Evolutionary conservation across 2,113 vertebrate genomes (phyloP), one percentile per base, ranked within the genome.

Genomic region (Zosterops borbonicus): DNA sequence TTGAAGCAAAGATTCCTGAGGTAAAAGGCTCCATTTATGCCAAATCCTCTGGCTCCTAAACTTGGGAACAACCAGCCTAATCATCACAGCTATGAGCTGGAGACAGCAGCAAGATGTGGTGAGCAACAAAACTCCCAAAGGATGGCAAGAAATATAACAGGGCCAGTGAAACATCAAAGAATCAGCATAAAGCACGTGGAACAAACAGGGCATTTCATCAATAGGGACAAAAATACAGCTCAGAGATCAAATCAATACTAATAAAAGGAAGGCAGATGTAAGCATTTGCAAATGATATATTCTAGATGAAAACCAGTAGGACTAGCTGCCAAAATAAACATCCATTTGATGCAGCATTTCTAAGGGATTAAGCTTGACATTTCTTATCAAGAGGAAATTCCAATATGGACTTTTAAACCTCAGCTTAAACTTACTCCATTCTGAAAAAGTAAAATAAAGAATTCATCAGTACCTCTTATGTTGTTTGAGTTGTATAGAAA

Each of bases 351-450:
- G 28, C 86, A 70, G 65, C 18, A 59, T 63, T 81, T 63, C 19
- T 42, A 63, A 41, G 4, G 19, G 27, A 87, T 56, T 56, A 85
- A 92, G 33, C 24, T n/a, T 55, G 24, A 78, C 31, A 70, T 49
- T 84, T 87, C 55, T 74, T 91, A 92, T 78, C 83, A 82, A 58
- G 58, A 93, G 39, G 41, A 93, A 89, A 73, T 87, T 75, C 64
- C 5, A 0, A n/a, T 22, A 46, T 3, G 4, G 5, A 10, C 21
- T 73, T 77, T 31, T 44, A 49, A 29, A 79, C 1, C 11, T 4
- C 41, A 87, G 12, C 9, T 68, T 68, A 49, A 37, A 11, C 15
- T 52, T 83, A 23, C 21, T 22, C 27, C 17, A 53, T 70, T 89
- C 56, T 25, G 9, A 50, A 73, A 64, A 74, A 46, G 6, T 5